These are phyloP conservation scores for Indri indri DNA, from an alignment of 2,113 vertebrate species.

Conservation along the genomic window DNA sequence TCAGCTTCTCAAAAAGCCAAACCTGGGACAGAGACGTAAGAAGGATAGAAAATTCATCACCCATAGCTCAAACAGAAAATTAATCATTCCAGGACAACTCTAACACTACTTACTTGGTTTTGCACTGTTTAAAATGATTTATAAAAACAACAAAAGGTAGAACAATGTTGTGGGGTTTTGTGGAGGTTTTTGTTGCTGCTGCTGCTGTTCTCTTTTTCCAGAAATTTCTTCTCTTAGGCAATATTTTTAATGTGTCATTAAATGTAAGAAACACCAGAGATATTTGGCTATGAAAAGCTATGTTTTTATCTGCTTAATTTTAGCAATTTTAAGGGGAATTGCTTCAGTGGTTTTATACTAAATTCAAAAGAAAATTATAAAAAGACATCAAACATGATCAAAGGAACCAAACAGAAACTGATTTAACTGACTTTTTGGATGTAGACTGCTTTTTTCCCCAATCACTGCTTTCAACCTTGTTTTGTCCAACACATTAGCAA, in stretches of 20 bases:
- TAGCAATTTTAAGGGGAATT: not conserved
- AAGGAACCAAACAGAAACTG: not conserved
- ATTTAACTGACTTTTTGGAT: not conserved
- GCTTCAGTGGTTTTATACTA: not conserved
- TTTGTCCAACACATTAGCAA: not conserved
- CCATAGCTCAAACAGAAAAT: not conserved
- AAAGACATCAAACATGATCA: not conserved
- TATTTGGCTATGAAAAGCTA: not conserved
- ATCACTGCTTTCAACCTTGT: not conserved
- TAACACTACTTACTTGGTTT: not conserved
- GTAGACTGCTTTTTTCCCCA: not conserved
- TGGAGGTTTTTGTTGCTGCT: not conserved
- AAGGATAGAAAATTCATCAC: not conserved
- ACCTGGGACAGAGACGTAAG: not conserved
- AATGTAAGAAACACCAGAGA: not conserved
- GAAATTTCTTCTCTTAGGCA: not conserved
- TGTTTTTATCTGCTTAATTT: constrained; percentile 3
- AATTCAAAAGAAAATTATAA: constrained; percentile 10
- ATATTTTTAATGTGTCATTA: not conserved
- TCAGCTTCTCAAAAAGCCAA: not conserved
- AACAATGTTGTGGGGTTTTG: not conserved
- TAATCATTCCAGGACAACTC: not conserved
- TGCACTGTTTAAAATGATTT: not conserved
- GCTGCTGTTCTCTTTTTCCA: not conserved
- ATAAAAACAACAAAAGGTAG: not conserved